Base-by-base conservation (phyloP, 2,797 vertebrate species). In the Sciurus vulgaris region DNA sequence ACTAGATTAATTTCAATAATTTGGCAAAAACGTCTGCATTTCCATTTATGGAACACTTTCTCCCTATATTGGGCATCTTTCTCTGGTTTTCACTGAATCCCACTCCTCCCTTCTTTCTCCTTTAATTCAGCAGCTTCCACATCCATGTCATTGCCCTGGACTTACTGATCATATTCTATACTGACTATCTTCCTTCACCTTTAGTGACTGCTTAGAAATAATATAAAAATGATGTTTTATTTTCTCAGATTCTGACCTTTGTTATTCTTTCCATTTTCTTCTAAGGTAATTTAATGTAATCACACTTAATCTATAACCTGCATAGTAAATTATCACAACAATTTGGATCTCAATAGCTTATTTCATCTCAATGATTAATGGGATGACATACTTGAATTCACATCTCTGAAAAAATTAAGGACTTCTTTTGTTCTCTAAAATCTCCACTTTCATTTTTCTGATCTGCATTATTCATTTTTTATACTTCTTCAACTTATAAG, bases 401-500 rank as follows among this genome's bases (percentile, higher is more conserved):
- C 33, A 76, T 83, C 54, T 86, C 5, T 78, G 20, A 87, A 94
- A 96, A 93, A 35, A 86, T 69, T 92, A 76, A 90, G 63, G 18
- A 47, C 0, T 41, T 38, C 3, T 59, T 89, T 86, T 94, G 17
- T 85, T 9, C 10, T 84, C 18, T 63, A 79, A 56, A 70, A 26
- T 83, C 33, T 51, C 47, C 12, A 47, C 28, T 67, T 5, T 44
- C 20, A 47, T 59, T 94, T 93, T 87, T 90, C 69, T 24, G 8
- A 81, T 88, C 22, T 93, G 1, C 11, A 24, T 83, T 91, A n/a
- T 7, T 85, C 38, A 94, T 87, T 79, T 95, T 86, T 44, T 41
- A 13, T 82, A 89, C n/a, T 51, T 86, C 30, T 96, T 7, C 38
- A 91, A 65, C 1, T 47, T 91, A 35, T 2, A 11, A 84, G 0